Base-by-base conservation (phyloP, 64 coral and sea anemone species). In the Pocillopora verrucosa region DNA sequence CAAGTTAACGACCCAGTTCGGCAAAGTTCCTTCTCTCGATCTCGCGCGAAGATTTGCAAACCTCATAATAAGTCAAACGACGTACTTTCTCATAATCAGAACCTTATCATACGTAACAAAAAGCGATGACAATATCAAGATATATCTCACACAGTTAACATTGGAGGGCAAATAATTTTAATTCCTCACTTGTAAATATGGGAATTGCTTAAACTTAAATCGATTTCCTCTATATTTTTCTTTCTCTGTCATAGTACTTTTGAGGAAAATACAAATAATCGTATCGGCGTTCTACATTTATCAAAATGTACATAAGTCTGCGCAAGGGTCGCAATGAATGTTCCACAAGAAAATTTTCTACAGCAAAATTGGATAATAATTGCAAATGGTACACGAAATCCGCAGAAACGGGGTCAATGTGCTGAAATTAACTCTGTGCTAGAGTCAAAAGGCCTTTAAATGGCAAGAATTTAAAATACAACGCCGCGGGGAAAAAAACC, bases 241-340 rank as follows among this genome's bases (percentile, higher is more conserved):
- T 87, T 59, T 80, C 51, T 87, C 74, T 80, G 30, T 56, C 38
- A 73, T 80, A 92, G 63, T 79, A 79, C 84, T 92, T 20, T 79
- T 20, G 90, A 87, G 90, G 90, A 87, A 87, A 87, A 78, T 87
- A 92, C 90, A 92, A 92, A 92, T 87, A 92, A 87, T 87, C 78
- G 78, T 70, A 70, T 92, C 78, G 69, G 30, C 73, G 77, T 92
- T 87, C 90, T 80, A 80, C 83, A 87, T 36, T 80, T 87, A 87
- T 87, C 90, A 92, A 92, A 92, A 76, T 92, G 90, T 92, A 92
- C 82, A 92, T 74, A 51, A 72, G 17, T 74, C 30, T 59, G 74
- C 74, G 37, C 14, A 77, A 77, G 16, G 36, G 19, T 56, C 82
- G 82, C 62, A 72, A 72, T 26, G 41, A 85, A 72, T 65, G 63